phyloP scores from a whole-genome alignment of 2,888 invertebrate genomes.

The Ischnura elegans region DNA sequence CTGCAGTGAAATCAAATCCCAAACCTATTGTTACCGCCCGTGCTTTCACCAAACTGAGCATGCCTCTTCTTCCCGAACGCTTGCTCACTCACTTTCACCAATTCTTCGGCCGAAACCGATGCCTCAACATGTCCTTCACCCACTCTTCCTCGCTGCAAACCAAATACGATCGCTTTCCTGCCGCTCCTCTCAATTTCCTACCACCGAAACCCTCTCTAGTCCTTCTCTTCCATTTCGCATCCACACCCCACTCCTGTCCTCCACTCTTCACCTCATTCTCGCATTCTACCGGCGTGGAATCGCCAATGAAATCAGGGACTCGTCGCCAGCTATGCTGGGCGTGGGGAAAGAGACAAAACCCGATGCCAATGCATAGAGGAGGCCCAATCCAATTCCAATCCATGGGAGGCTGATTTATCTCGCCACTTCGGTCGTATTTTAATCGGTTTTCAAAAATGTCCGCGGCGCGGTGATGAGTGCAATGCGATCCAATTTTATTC shows the following conservation, averaged over 20 bases:
- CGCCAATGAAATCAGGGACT: slow-evolving; percentile 48
- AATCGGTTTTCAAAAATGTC: too few relatives aligned
- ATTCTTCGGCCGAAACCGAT: background rate
- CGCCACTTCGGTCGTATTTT: background rate
- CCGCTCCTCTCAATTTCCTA: background rate
- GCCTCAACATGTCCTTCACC: background rate
- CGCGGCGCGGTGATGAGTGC: too few relatives aligned
- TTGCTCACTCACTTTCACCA: background rate
- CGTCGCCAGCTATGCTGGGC: slow-evolving; percentile 46
- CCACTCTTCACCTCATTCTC: background rate
- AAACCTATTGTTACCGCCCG: background rate
- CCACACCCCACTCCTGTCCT: background rate
- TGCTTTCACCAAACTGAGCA: background rate
- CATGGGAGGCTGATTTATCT: background rate
- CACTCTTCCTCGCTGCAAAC: background rate
- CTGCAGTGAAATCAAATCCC: slow-evolving; percentile 14
- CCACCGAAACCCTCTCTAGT: background rate
- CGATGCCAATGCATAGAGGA: background rate
- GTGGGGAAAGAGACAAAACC: background rate
- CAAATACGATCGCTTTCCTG: background rate
- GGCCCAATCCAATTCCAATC: background rate
- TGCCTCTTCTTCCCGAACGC: background rate
- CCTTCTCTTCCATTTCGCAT: background rate
- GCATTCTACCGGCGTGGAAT: background rate
- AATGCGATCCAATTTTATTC: too few relatives aligned